Evolutionary conservation across 2,113 vertebrate species (phyloP), one percentile per base, ranked within the genome.

Genomic region (Xyliphius kryptos): DNA sequence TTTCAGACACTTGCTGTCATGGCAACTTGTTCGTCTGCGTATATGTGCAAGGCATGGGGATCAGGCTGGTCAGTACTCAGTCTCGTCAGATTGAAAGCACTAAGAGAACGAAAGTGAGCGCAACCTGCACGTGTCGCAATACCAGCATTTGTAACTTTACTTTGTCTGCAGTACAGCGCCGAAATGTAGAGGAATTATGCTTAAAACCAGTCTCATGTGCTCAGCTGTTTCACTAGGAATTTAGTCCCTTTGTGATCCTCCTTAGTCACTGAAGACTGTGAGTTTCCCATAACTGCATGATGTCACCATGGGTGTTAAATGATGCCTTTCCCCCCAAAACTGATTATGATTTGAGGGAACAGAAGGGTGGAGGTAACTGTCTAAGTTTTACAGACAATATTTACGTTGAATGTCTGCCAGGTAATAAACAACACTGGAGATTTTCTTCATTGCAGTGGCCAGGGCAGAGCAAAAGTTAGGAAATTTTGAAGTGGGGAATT

Each of bases 1-100:
- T 71, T 11, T 2, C 57, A 19, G 16, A 50, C 61, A 61, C 65
- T 74, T 70, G 72, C 72, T 74, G 51, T 68, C 61, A 71, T 74
- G 64, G 56, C 68, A 71, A 74, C 72, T 11, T 52, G 59, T 36
- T 70, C 64, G 51, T 47, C 56, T 55, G 55, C 63, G 69, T 70
- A 51, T 64, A 64, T 71, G 60, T 47, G 51, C 21, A 37, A 55
- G 14, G 51, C 61, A 71, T 74, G 50, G 65, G 56, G 61, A 66
- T 68, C 53, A 64, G 36, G 53, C 37, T 52, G 59, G 37, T 48
- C 54, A 49, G 52, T 50, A 20, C 17, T 59, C 38, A 17, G 26
- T 63, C 52, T 22, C 55, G 20, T 9, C 46, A 43, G 14, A 36
- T 19, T 53, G 36, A 19, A 53, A 56, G 19, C 26, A 49, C 16